Evolutionary conservation across 2,113 vertebrate genomes (phyloP).

Genomic region (Seriola dumerili): DNA sequence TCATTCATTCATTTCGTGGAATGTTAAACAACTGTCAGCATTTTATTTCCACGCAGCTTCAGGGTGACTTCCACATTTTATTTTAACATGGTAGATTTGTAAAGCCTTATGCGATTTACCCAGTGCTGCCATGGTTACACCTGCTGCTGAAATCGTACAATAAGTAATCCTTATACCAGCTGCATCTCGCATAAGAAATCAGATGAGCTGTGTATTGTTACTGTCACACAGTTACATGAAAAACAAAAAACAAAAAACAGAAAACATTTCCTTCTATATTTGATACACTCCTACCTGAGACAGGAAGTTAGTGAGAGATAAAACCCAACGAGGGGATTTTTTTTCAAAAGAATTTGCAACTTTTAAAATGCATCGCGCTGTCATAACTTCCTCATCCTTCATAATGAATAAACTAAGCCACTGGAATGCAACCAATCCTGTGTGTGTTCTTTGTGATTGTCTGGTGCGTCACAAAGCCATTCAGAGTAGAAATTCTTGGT

Average conservation of each 20-base stretch:
- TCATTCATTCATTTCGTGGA: background rate
- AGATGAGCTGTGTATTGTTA: background rate
- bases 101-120: background rate
- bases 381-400: background rate
- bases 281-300: background rate
- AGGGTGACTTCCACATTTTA: slow-evolving; percentile 64
- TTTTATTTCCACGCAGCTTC: slow-evolving; percentile 50
- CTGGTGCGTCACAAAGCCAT: no score
- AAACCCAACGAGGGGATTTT: background rate
- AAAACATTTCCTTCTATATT: background rate
- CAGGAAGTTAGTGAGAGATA: background rate
- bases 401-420: background rate
- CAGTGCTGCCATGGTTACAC: background rate
- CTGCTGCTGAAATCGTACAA: background rate
- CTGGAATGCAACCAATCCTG: background rate
- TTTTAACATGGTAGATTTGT: slow-evolving; percentile 4
- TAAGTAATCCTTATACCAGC: background rate
- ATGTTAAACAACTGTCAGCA: slow-evolving; percentile 51
- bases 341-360: background rate
- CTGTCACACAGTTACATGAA: background rate
- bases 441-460: background rate
- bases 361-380: background rate
- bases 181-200: background rate
- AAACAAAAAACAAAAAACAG: background rate
- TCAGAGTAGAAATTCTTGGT: background rate